Conservation (phyloP, 2,888 invertebrate genomes). For the Cataglyphis livida region DNA sequence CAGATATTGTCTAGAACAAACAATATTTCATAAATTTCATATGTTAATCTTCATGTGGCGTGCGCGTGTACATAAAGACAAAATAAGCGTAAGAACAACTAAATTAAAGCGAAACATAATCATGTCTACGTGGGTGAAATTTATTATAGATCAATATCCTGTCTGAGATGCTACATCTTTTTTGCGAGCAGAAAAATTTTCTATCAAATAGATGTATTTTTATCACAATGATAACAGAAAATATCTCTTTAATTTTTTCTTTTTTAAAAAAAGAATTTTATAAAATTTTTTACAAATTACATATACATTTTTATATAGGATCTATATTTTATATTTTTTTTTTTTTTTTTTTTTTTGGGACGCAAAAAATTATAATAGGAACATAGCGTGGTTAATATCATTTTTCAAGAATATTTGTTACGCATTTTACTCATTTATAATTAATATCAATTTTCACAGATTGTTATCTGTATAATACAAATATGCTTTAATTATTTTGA, state of each 20-base stretch:
- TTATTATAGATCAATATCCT: background rate
- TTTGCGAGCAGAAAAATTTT: background rate
- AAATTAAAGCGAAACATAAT: constrained; percentile 14
- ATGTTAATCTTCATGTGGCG: background rate
- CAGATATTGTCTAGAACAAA: constrained; percentile 2
- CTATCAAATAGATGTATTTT: background rate
- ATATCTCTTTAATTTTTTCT: background rate
- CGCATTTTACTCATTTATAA: background rate
- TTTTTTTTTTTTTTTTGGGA: too few species aligned
- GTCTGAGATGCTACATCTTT: background rate
- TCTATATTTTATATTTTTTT: background rate
- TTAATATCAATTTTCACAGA: constrained; percentile 11
- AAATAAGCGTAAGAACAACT: background rate
- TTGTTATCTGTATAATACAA: background rate
- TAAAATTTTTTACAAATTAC: background rate
- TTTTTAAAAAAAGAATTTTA: background rate
- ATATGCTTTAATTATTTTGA: background rate
- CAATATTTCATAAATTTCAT: constrained; percentile 25
- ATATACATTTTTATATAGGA: too few species aligned
- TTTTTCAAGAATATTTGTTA: background rate
- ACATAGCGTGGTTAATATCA: background rate
- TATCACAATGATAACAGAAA: background rate
- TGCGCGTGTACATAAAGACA: background rate
- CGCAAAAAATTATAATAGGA: background rate
- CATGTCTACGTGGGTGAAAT: background rate